Conservation (phyloP, 2,113 vertebrate species). For the Meriones unguiculatus region DNA sequence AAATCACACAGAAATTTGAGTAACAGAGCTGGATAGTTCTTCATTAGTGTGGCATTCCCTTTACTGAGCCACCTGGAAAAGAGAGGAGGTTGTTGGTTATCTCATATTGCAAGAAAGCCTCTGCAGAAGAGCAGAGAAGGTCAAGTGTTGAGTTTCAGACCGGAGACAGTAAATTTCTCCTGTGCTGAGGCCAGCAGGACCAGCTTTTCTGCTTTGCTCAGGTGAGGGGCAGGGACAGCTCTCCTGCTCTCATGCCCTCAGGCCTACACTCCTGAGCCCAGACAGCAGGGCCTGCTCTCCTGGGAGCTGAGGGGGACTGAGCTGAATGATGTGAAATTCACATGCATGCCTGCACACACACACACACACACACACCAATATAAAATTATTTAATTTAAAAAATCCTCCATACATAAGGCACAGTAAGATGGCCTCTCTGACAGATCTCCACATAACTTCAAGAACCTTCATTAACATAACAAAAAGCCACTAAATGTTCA, state of each 20-base stretch:
- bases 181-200: neutral
- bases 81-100: neutral
- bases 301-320: neutral
- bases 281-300: neutral
- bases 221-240: neutral
- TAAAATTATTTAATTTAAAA: neutral
- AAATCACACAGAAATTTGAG: constrained; percentile 10
- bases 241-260: neutral
- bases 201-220: neutral
- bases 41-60: neutral
- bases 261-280: neutral
- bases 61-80: neutral
- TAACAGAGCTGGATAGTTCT: constrained; percentile 30
- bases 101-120: neutral
- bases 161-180: neutral
- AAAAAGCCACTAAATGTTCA: neutral
- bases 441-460: neutral
- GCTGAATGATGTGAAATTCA: neutral
- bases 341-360: no score
- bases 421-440: neutral
- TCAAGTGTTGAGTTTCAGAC: neutral
- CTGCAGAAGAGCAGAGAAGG: neutral
- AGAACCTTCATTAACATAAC: neutral
- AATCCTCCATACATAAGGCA: neutral
- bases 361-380: neutral